A percentile compares a stretch with the other conserved stretches of the same genome.
Evolutionary conservation across 1,140 invertebrate genomes (phyloP).

Genomic region (Ceratitis capitata): DNA sequence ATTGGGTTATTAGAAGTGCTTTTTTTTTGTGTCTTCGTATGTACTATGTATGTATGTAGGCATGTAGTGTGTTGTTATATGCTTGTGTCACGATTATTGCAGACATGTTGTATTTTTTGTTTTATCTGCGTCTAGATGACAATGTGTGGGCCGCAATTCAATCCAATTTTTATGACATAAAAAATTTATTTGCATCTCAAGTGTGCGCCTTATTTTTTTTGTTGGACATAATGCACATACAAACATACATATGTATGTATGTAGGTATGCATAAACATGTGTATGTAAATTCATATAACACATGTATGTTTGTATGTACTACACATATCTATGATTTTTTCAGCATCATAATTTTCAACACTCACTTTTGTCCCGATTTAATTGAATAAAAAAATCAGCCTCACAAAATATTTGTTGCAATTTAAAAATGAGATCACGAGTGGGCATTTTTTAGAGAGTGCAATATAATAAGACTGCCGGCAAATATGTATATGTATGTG

Average conservation of each 20-base stretch:
- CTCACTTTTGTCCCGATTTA: background rate
- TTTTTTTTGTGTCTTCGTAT: background rate
- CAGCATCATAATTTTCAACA: background rate
- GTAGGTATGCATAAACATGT: background rate
- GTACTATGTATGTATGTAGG: background rate
- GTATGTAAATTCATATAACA: no score
- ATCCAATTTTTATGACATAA: background rate
- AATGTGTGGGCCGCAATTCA: background rate
- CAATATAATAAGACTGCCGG: background rate
- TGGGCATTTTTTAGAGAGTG: background rate
- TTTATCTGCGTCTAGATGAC: background rate
- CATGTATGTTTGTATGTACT: background rate
- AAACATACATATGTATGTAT: no score
- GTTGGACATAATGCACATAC: no score
- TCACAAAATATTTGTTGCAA: background rate
- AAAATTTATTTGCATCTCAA: background rate
- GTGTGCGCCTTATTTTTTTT: background rate
- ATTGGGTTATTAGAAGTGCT: background rate
- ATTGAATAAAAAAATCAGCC: background rate
- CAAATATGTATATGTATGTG: background rate
- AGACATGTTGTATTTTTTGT: background rate
- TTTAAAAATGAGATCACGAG: background rate
- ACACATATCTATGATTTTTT: background rate
- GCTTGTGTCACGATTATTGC: background rate
- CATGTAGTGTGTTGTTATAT: background rate